Evolutionary conservation across 2,113 vertebrate genomes (phyloP).

Genomic region (Tachysurus fulvidraco): DNA sequence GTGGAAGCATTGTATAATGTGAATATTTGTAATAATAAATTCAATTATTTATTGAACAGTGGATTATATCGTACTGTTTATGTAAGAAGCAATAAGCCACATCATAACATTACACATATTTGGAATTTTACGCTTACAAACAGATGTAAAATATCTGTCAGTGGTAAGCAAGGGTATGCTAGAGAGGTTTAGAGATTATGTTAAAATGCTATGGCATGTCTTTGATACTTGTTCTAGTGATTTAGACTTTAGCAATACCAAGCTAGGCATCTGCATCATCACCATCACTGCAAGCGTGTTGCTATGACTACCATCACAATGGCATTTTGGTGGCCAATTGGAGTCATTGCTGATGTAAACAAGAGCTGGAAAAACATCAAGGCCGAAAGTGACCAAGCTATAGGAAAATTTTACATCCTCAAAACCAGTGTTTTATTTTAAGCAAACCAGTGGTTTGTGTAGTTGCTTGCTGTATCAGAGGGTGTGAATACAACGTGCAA

Average conservation of each 20-base stretch:
- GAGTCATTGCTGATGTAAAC: conserved; percentile 13
- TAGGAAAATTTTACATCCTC: conserved; percentile 7
- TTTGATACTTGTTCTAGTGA: not conserved
- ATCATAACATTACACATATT: not conserved
- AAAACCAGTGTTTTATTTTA: conserved; percentile 16
- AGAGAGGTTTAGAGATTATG: not conserved
- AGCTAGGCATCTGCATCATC: conserved; percentile 30
- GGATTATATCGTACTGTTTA: not conserved
- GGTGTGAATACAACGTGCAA: not conserved
- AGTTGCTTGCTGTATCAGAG: not conserved
- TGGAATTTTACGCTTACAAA: not conserved
- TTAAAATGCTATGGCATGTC: not conserved
- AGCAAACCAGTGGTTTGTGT: not conserved
- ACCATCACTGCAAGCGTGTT: conserved; percentile 19
- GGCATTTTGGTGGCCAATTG: conserved; percentile 11
- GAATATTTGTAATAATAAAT: not conserved
- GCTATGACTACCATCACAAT: conserved; percentile 37
- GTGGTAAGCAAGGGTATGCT: not conserved
- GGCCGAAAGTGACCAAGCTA: not conserved
- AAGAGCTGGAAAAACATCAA: not conserved
- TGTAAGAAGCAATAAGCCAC: not conserved
- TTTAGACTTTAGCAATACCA: conserved; percentile 3
- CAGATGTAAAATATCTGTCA: not conserved
- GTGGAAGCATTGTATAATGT: not conserved
- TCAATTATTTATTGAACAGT: not conserved